Conservation (phyloP, 2,888 invertebrate species). For the Steromphala cineraria region DNA sequence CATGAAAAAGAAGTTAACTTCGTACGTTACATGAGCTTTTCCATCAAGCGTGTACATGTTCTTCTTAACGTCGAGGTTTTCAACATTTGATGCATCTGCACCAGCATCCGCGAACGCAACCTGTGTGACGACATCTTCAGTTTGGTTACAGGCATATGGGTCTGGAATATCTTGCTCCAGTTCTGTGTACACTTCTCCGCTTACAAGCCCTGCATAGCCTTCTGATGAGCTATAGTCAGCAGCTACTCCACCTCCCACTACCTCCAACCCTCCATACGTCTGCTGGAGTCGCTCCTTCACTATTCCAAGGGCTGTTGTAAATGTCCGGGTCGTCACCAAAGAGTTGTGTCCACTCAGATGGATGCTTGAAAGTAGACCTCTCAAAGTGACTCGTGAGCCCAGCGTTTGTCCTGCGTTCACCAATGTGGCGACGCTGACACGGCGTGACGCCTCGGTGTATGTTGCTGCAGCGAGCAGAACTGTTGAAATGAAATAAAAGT, state of each 20-base stretch:
- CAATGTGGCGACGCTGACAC: not conserved
- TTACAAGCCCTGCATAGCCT: slow-evolving; percentile 9
- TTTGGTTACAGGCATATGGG: not conserved
- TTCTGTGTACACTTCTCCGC: not conserved
- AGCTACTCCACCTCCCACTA: slow-evolving; percentile 26
- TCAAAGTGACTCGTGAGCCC: not conserved
- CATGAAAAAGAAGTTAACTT: slow-evolving; percentile 14
- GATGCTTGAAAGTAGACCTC: not conserved
- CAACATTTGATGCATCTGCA: not conserved
- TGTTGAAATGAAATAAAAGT: not conserved
- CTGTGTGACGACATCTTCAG: not conserved
- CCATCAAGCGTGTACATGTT: not conserved
- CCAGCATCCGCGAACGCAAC: not conserved
- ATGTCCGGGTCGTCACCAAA: not conserved
- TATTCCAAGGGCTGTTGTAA: slow-evolving; percentile 24
- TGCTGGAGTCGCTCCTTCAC: slow-evolving; percentile 15
- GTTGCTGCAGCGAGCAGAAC: not conserved
- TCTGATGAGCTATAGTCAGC: not conserved
- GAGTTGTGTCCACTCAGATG: not conserved
- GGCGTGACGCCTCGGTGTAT: not conserved
- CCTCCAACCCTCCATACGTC: slow-evolving; percentile 27
- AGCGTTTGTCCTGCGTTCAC: too few relatives aligned
- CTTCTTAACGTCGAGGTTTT: not conserved
- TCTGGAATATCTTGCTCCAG: slow-evolving; percentile 1
- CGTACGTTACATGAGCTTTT: slow-evolving; percentile 14